Evolutionary conservation across 1,140 invertebrate species (phyloP).

Genomic region (Tetragnatha versicolor): DNA sequence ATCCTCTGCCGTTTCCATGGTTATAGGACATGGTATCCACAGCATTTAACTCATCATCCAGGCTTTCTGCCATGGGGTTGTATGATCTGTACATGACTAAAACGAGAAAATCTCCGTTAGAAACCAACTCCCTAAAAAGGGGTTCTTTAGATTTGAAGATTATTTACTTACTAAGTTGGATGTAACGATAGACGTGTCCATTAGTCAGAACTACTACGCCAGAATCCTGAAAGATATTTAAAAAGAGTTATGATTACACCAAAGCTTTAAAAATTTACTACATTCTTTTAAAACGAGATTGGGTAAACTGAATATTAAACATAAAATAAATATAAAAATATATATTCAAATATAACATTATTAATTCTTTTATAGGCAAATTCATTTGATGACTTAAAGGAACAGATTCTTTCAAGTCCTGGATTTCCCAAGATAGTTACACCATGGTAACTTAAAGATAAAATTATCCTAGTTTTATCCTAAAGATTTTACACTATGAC

Average conservation of each 20-base stretch:
- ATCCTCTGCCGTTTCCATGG: slow-evolving; percentile 38
- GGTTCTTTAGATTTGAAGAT: no score
- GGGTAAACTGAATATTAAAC: no score
- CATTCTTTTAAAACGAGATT: neutral
- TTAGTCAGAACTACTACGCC: slow-evolving; percentile 81
- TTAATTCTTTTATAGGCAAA: no score
- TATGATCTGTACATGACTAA: slow-evolving; percentile 48
- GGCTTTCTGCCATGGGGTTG: neutral
- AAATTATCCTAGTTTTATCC: no score
- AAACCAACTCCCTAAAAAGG: neutral
- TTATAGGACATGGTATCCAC: slow-evolving; percentile 24
- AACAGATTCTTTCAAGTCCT: no score
- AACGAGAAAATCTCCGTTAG: neutral
- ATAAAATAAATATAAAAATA: no score
- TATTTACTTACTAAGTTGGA: slow-evolving; percentile 60
- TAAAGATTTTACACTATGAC: no score
- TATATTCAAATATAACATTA: no score
- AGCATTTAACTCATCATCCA: slow-evolving; percentile 47
- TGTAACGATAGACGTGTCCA: slow-evolving; percentile 66
- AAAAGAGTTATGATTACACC: slow-evolving; percentile 60
- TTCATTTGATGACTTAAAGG: no score
- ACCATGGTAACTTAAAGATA: no score
- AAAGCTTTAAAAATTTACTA: no score
- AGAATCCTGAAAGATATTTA: slow-evolving; percentile 70
- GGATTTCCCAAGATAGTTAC: no score